phyloP scores from a whole-genome alignment of 2,888 invertebrate species.

The Steromphala cineraria region DNA sequence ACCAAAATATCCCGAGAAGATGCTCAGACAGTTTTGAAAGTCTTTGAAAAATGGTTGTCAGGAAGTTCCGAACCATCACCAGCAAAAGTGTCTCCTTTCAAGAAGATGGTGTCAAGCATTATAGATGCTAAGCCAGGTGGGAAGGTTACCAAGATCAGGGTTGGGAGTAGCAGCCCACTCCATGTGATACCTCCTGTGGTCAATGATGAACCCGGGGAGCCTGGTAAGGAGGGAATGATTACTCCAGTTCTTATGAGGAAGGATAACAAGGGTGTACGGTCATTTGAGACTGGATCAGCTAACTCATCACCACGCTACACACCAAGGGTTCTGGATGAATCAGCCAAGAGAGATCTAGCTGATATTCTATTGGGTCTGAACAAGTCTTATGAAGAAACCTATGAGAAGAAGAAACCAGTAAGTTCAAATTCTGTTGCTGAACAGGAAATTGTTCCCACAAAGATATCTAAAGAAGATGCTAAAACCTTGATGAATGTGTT shows the following conservation, averaged over 20 bases:
- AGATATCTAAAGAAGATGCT: slow-evolving; percentile 26
- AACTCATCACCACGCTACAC: slow-evolving; percentile 5
- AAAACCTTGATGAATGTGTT: slow-evolving; percentile 19
- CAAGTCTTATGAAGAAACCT: not conserved
- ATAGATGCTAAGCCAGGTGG: slow-evolving; percentile 6
- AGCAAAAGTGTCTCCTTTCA: not conserved
- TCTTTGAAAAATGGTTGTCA: slow-evolving; percentile 25
- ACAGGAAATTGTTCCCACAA: slow-evolving; percentile 39
- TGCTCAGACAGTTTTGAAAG: slow-evolving; percentile 22
- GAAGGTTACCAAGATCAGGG: slow-evolving; percentile 6
- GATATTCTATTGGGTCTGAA: slow-evolving; percentile 15
- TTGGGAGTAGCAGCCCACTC: slow-evolving; percentile 1
- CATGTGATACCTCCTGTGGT: slow-evolving; percentile 8
- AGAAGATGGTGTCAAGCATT: slow-evolving; percentile 25
- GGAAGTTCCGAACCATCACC: not conserved
- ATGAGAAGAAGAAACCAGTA: not conserved
- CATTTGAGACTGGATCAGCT: slow-evolving; percentile 10
- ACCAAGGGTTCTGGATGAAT: slow-evolving; percentile 8
- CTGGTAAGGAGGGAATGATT: slow-evolving; percentile 33
- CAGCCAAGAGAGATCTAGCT: slow-evolving; percentile 29
- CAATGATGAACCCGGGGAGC: not conserved
- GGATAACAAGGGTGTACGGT: slow-evolving; percentile 28
- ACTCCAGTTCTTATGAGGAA: slow-evolving; percentile 30
- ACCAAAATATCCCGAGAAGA: slow-evolving; percentile 26
- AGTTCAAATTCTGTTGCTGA: slow-evolving; percentile 29